Conservation (phyloP, 92 coral and sea anemone genomes). For the Parazoanthus darwini region DNA sequence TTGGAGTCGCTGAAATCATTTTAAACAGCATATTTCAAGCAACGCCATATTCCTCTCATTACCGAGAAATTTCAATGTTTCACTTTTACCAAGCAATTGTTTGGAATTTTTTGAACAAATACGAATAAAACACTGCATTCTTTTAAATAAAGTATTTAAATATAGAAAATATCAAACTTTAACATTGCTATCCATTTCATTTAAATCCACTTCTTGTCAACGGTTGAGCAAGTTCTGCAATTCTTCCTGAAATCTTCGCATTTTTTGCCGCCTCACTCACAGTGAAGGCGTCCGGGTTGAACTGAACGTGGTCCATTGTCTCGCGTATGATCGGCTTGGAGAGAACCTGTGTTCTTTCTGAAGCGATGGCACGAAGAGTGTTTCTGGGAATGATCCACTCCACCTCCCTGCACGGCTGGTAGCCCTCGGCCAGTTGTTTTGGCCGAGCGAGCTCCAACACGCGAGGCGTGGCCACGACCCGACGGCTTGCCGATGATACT, state of each 20-base stretch:
- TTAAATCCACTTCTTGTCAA: slow-evolving; percentile 50
- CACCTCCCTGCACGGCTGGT: slow-evolving; percentile 66
- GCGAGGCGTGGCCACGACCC: slow-evolving; percentile 83
- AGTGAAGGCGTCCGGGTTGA: slow-evolving; percentile 90
- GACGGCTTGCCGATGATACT: slow-evolving; percentile 76
- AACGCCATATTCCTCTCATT: no score
- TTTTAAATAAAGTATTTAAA: slow-evolving; percentile 25
- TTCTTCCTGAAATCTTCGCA: slow-evolving; percentile 77
- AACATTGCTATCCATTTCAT: background rate
- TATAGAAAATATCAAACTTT: slow-evolving; percentile 1
- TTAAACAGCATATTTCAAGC: background rate
- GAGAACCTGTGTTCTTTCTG: slow-evolving; percentile 79
- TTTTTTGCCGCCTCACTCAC: slow-evolving; percentile 85
- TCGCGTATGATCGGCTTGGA: slow-evolving; percentile 83
- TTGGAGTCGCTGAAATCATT: background rate
- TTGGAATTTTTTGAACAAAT: background rate
- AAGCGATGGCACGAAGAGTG: slow-evolving; percentile 81
- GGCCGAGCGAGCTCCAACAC: slow-evolving; percentile 84
- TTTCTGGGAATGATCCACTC: slow-evolving; percentile 72
- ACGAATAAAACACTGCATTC: background rate
- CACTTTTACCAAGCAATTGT: background rate
- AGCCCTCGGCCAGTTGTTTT: slow-evolving; percentile 82
- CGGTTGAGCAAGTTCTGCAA: slow-evolving; percentile 87
- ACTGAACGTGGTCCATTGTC: slow-evolving; percentile 90
- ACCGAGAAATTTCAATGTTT: background rate